These are phyloP conservation scores for Pelobates cultripes DNA, from an alignment of 2,797 vertebrate genomes.

Conservation along the genomic window DNA sequence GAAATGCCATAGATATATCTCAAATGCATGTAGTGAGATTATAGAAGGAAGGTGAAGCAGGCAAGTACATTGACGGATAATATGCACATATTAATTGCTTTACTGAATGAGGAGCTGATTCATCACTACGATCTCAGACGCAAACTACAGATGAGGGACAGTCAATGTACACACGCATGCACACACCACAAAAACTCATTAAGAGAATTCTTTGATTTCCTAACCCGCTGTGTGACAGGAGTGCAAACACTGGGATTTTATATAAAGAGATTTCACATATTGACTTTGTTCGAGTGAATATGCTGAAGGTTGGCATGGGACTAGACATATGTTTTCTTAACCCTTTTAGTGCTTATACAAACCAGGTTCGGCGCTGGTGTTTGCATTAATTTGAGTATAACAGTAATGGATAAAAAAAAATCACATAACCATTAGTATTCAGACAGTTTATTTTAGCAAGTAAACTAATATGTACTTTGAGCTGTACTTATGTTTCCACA, in stretches of 20 bases:
- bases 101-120: slow-evolving; percentile 8
- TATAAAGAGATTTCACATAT: slow-evolving; percentile 23
- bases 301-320: slow-evolving; percentile 2
- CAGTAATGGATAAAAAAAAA: no score
- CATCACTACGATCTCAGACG: not conserved
- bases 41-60: not conserved
- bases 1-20: slow-evolving; percentile 19
- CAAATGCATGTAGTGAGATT: not conserved
- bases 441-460: no score
- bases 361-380: not conserved
- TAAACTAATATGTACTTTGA: no score
- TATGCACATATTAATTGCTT: slow-evolving; percentile 1
- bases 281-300: slow-evolving; percentile 19
- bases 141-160: not conserved
- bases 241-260: slow-evolving; percentile 10
- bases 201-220: not conserved
- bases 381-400: no score
- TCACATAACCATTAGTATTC: no score
- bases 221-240: not conserved
- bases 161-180: not conserved
- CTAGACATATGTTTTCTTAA: slow-evolving; percentile 3
- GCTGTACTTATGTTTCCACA: no score
- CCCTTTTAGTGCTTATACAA: not conserved
- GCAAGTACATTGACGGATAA: not conserved
- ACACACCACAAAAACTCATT: slow-evolving; percentile 10